Evolutionary conservation across 2,888 invertebrate species (phyloP), one percentile per base, ranked within the genome.

Genomic region (Penaeus monodon): DNA sequence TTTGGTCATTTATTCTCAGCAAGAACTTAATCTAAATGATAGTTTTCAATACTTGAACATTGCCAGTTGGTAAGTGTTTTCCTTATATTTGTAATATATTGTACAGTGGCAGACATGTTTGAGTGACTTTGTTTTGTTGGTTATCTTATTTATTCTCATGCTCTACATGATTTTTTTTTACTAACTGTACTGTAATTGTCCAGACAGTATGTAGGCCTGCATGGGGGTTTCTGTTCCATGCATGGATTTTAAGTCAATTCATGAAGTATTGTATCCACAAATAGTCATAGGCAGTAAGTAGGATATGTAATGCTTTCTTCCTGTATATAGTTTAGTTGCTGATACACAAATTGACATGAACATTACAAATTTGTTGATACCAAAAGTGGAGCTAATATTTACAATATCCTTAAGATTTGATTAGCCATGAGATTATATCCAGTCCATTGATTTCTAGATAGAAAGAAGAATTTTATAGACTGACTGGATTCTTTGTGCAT

Each of bases 31-130:
- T 86, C 86, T 86, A 86, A 86, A 86, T 86, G 82, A 82, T 81
- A 86, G 86, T 86, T 86, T 86, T 86, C 82, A 86, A 86, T 86
- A 86, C 78, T 86, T 82, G 86, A 86, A 82, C 86, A 82, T 86
- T 86, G 86, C 86, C 86, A 86, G 86, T 86, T 86, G 86, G 86
- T 86, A 86, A 86, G 86, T 86, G 86, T 86, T 86, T 79, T 82
- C 63, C 86, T 77, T 86, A 86, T 86, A 86, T 86, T 86, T 86
- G 86, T 86, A 82, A 86, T 86, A 86, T 86, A 82, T 82, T 86
- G 86, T 86, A 86, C 86, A 82, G 86, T 86, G 86, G 81, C 86
- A 86, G 85, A 85, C 80, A 77, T 81, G 81, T 81, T 77, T 81
- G 81, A 81, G 81, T 81, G 77, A 81, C 83, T 86, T 86, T 66